These are phyloP conservation scores for Polydrusus pterygomalis DNA, from an alignment of 2,888 invertebrate genomes.

Conservation along the genomic window DNA sequence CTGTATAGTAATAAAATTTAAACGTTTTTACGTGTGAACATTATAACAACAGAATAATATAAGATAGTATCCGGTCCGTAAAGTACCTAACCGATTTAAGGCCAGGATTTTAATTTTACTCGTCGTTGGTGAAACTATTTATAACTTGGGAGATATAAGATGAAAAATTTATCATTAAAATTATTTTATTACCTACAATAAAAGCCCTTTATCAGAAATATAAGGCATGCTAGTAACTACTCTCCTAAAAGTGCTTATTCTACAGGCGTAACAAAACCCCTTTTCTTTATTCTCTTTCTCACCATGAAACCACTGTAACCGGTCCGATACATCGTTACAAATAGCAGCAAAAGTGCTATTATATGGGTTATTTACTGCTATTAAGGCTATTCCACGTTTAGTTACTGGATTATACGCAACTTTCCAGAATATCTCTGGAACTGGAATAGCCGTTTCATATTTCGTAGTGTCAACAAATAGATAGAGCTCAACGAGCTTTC, in stretches of 20 bases:
- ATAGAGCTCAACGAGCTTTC: constrained; percentile 61
- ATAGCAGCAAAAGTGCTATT: constrained; percentile 58
- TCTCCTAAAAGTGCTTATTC: constrained; percentile 75
- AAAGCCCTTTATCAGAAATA: constrained; percentile 69
- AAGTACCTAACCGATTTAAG: no score
- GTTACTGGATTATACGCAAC: constrained; percentile 75
- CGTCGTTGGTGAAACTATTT: no score
- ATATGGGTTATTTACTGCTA: constrained; percentile 79
- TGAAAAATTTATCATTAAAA: no score
- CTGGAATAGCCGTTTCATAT: constrained; percentile 70
- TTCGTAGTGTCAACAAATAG: constrained; percentile 69
- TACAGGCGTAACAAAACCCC: constrained; percentile 80
- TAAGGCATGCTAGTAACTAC: constrained; percentile 74
- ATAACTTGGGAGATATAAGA: no score
- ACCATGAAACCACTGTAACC: constrained; percentile 79
- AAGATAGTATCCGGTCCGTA: no score
- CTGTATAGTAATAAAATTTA: no score
- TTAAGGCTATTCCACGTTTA: constrained; percentile 74
- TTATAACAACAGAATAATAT: no score
- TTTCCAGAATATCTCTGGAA: constrained; percentile 76
- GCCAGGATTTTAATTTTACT: no score
- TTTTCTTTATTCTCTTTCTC: constrained; percentile 69
- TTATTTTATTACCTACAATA: constrained; percentile 50
- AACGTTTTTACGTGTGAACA: no score
- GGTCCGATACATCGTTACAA: constrained; percentile 73